A percentile compares a stretch with the other conserved stretches of the same genome.
These are phyloP conservation scores for Piezodorus guildinii DNA, from an alignment of 1,140 invertebrate species.

Conservation along the genomic window DNA sequence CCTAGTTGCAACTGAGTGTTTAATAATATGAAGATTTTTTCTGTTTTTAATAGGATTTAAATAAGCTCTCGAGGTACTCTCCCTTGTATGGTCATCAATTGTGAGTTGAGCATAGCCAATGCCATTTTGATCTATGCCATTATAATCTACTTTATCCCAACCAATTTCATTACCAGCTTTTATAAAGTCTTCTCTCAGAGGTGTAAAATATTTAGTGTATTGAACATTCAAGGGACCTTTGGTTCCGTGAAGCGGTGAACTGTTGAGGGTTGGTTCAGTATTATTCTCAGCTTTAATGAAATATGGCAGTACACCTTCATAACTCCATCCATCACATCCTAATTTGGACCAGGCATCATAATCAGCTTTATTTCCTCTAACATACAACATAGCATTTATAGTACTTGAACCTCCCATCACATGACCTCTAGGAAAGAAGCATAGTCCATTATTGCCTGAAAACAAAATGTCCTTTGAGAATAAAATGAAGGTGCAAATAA, in stretches of 20 bases:
- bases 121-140: constrained; percentile 31
- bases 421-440: constrained; percentile 32
- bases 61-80: constrained; percentile 49
- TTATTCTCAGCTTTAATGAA: constrained; percentile 34
- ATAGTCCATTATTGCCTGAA: not conserved
- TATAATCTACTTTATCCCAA: constrained; percentile 35
- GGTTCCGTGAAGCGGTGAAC: not conserved
- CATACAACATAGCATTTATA: constrained; percentile 51
- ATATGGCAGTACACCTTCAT: constrained; percentile 37
- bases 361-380: constrained; percentile 43
- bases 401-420: constrained; percentile 49
- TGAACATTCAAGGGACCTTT: not conserved
- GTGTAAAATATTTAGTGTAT: not conserved
- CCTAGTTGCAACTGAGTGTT: constrained; percentile 13
- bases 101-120: constrained; percentile 40
- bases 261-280: not conserved
- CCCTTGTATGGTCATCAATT: constrained; percentile 45
- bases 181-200: not conserved
- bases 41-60: constrained; percentile 40
- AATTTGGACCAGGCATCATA: constrained; percentile 45
- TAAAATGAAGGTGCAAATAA: too few species aligned
- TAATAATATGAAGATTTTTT: constrained; percentile 41
- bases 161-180: constrained; percentile 32
- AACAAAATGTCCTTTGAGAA: too few species aligned
- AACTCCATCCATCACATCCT: constrained; percentile 39